A percentile compares a stretch with the other conserved stretches of the same genome.
Conservation (phyloP, 2,888 invertebrate species). For the Bombyx huttoni region DNA sequence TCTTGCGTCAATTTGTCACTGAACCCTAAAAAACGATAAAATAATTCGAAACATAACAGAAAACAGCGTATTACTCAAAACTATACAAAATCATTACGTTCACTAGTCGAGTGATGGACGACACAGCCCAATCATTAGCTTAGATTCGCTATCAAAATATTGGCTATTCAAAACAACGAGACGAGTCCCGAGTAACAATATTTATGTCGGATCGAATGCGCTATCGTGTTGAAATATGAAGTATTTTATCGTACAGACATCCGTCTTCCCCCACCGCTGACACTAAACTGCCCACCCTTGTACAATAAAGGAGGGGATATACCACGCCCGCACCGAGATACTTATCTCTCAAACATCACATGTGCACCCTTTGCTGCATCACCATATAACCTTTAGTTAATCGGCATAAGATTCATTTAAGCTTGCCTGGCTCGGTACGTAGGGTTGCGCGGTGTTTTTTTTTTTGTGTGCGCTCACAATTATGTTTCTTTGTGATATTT, state of each 20-base stretch:
- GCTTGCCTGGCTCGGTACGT: slow-evolving; percentile 7
- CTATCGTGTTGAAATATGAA: slow-evolving; percentile 58
- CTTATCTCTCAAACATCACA: not conserved
- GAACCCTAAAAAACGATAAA: too few relatives aligned
- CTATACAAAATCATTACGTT: not conserved
- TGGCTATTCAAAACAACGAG: slow-evolving; percentile 14
- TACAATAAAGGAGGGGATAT: not conserved
- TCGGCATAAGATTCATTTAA: slow-evolving; percentile 3
- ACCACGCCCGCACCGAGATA: not conserved
- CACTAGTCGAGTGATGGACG: not conserved
- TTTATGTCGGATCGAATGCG: slow-evolving; percentile 57
- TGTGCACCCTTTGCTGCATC: slow-evolving; percentile 1
- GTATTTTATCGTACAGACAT: slow-evolving; percentile 47
- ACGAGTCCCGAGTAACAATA: slow-evolving; percentile 22
- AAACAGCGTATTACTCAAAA: not conserved
- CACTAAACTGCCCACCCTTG: slow-evolving; percentile 47
- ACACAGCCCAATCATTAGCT: not conserved
- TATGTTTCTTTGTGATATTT: not conserved
- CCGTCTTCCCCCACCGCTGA: slow-evolving; percentile 60
- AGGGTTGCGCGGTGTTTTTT: slow-evolving; percentile 41
- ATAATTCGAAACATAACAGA: too few relatives aligned
- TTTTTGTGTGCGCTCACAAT: slow-evolving; percentile 12
- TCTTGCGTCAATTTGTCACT: too few relatives aligned
- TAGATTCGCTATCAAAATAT: not conserved
- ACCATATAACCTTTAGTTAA: slow-evolving; percentile 17